phyloP scores from a whole-genome alignment of 2,888 invertebrate genomes.

The Linnaemya tessellans region DNA sequence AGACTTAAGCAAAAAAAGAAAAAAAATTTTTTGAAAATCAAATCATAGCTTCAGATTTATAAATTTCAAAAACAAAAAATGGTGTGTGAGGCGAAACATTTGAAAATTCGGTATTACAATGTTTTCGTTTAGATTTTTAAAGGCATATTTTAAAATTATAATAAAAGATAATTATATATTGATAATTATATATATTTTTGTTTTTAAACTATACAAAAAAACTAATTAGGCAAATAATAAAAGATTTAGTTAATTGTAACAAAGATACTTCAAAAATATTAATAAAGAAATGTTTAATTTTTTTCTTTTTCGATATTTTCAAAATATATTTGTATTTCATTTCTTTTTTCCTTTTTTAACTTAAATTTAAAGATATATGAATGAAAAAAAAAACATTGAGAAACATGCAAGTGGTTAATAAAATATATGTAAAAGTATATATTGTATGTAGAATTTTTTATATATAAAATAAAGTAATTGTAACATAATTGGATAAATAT shows the following conservation, averaged over 20 bases:
- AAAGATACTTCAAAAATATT: conserved; percentile 51
- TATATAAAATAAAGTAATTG: conserved; percentile 56
- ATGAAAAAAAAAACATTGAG: conserved; percentile 81
- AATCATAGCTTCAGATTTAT: conserved; percentile 60
- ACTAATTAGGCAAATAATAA: conserved; percentile 77
- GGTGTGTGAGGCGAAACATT: conserved; percentile 83
- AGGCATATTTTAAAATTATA: conserved; percentile 65
- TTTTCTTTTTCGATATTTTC: conserved; percentile 39
- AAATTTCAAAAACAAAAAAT: conserved; percentile 66
- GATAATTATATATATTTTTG: conserved; percentile 72
- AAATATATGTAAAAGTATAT: conserved; percentile 53
- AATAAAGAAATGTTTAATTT: conserved; percentile 23
- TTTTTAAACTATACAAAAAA: conserved; percentile 74
- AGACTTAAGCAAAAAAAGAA: conserved; percentile 57
- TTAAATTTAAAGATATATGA: conserved; percentile 60
- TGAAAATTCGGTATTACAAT: conserved; percentile 84
- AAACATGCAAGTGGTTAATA: conserved; percentile 81
- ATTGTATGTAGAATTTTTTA: conserved; percentile 60
- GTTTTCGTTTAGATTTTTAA: conserved; percentile 62
- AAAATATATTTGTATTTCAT: conserved; percentile 2
- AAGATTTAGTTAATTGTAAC: conserved; percentile 56
- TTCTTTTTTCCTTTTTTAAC: conserved; percentile 53
- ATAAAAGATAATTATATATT: conserved; percentile 72
- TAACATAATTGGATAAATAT: conserved; percentile 73
- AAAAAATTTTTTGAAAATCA: conserved; percentile 40